Percentiles rank a stretch among this genome's conserved stretches.
phyloP scores from a whole-genome alignment of 2,888 invertebrate species.

The Lucinisca nassula region DNA sequence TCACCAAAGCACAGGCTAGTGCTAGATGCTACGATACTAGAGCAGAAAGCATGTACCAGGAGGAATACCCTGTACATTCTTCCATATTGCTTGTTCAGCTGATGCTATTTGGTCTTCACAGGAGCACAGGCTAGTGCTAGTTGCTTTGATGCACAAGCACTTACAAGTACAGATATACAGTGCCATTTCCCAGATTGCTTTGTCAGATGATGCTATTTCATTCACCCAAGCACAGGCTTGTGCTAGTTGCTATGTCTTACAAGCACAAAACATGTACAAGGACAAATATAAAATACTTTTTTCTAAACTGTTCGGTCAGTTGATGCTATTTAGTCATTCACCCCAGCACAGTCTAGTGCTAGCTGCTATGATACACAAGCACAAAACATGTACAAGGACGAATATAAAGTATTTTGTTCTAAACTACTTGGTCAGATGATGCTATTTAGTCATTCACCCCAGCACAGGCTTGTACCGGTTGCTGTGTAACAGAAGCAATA shows the following conservation, averaged over 20 bases:
- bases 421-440: neutral
- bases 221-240: slow-evolving; percentile 2
- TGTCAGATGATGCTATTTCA: neutral
- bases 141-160: neutral
- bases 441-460: neutral
- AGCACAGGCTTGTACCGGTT: neutral
- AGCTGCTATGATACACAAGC: neutral
- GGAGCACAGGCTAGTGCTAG: slow-evolving; percentile 8
- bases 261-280: neutral
- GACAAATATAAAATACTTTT: neutral
- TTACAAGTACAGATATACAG: neutral
- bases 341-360: slow-evolving; percentile 4
- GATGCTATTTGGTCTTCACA: neutral
- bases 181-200: too few species aligned
- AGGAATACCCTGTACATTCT: neutral
- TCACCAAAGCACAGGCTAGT: slow-evolving; percentile 44
- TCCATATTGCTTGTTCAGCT: neutral
- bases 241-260: neutral
- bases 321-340: neutral
- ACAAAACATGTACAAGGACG: neutral
- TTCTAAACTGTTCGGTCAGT: too few species aligned
- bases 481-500: too few species aligned
- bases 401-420: too few species aligned
- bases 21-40: slow-evolving; percentile 28
- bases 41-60: slow-evolving; percentile 51